Evolutionary conservation across 2,888 invertebrate species (phyloP).

Genomic region (Drosophila vallismaia): DNA sequence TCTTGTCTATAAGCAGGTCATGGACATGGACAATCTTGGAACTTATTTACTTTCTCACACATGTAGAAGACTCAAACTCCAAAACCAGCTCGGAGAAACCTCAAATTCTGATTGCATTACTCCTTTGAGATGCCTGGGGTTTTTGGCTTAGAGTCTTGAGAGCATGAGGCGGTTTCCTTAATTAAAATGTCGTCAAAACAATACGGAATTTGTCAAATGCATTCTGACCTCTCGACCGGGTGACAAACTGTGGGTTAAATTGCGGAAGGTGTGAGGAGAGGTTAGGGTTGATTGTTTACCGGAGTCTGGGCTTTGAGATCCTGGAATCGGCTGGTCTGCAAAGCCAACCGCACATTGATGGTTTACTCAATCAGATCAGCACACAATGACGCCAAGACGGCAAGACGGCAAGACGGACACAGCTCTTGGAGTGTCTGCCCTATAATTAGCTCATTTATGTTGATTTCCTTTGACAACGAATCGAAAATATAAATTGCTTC

Average conservation of each 20-base stretch:
- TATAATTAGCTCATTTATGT: constrained; percentile 75
- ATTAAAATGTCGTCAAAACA: constrained; percentile 70
- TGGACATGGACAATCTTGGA: no score
- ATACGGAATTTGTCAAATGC: constrained; percentile 64
- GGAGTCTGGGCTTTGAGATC: constrained; percentile 27
- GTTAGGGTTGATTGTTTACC: constrained; percentile 38
- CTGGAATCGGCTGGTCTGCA: constrained; percentile 2
- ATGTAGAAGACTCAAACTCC: neutral
- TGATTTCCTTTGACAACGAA: constrained; percentile 75
- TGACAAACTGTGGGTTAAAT: constrained; percentile 22
- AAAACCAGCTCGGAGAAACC: constrained; percentile 5
- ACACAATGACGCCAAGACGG: neutral
- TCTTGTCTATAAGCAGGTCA: neutral
- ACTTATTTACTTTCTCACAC: neutral
- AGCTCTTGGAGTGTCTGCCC: constrained; percentile 19
- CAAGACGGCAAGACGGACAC: constrained; percentile 6
- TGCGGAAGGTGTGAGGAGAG: neutral
- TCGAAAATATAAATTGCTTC: constrained; percentile 68
- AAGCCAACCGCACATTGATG: constrained; percentile 53
- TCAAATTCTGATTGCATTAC: constrained; percentile 34
- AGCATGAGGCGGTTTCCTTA: constrained; percentile 53
- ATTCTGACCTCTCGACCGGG: constrained; percentile 12
- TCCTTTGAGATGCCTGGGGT: constrained; percentile 19
- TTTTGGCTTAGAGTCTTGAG: constrained; percentile 1
- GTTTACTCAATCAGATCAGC: constrained; percentile 66